Evolutionary conservation across 2,797 vertebrate genomes (phyloP).

Genomic region (Perodicticus potto): DNA sequence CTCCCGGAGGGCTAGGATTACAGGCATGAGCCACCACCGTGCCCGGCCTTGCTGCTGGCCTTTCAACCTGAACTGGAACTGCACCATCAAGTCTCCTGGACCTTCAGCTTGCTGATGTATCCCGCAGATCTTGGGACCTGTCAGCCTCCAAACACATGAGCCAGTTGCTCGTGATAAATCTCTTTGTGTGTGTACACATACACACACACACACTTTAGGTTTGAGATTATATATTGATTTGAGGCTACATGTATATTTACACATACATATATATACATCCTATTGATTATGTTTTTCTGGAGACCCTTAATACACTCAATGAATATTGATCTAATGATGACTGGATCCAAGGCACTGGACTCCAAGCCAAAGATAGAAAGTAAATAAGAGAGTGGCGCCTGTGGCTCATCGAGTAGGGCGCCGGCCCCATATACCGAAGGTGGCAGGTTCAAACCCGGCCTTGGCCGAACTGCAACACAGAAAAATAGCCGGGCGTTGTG

Average conservation of each 20-base stretch:
- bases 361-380: background rate
- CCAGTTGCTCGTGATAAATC: no score
- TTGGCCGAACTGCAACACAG: no score
- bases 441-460: no score
- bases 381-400: background rate
- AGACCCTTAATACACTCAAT: background rate
- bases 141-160: background rate
- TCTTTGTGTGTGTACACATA: background rate
- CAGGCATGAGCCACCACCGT: no score
- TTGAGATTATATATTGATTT: background rate
- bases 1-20: no score
- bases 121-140: background rate
- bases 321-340: conserved; percentile 8
- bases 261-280: background rate
- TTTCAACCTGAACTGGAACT: background rate
- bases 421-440: no score
- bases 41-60: background rate
- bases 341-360: background rate
- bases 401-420: no score
- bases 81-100: background rate
- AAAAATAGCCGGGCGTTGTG: no score
- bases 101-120: background rate
- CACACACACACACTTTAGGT: background rate
- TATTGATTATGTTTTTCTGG: conserved; percentile 36
- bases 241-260: background rate